Conservation (phyloP, 2,888 invertebrate genomes). For the Epiblema foenella region DNA sequence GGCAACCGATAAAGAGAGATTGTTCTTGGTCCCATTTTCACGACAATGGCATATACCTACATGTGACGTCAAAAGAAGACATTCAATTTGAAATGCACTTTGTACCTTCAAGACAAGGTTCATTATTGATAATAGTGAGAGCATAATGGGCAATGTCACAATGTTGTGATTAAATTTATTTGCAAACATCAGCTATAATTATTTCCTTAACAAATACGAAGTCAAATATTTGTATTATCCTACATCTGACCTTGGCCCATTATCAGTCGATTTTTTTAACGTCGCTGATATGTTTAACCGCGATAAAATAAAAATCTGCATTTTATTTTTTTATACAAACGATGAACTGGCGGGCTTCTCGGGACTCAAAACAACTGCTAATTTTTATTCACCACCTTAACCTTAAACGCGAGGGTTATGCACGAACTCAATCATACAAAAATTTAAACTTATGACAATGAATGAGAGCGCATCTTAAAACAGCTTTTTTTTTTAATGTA, state of each 20-base stretch:
- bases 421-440: no score
- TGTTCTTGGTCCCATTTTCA: not conserved
- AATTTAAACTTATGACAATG: no score
- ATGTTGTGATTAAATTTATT: not conserved
- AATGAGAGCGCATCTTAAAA: no score
- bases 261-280: not conserved
- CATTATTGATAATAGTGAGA: not conserved
- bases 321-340: no score
- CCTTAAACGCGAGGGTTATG: no score
- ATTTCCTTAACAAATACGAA: not conserved
- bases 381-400: no score
- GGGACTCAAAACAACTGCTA: no score
- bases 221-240: conserved; percentile 2
- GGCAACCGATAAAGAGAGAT: not conserved
- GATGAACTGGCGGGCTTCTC: no score
- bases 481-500: no score
- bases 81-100: not conserved
- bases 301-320: no score
- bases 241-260: not conserved
- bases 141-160: not conserved
- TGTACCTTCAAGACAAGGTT: not conserved
- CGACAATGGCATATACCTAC: conserved; percentile 6
- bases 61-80: not conserved
- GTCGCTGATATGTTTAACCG: not conserved
- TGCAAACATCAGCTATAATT: not conserved